These are phyloP conservation scores for Montipora foliosa DNA, from an alignment of 64 coral and sea anemone species.

Conservation along the genomic window DNA sequence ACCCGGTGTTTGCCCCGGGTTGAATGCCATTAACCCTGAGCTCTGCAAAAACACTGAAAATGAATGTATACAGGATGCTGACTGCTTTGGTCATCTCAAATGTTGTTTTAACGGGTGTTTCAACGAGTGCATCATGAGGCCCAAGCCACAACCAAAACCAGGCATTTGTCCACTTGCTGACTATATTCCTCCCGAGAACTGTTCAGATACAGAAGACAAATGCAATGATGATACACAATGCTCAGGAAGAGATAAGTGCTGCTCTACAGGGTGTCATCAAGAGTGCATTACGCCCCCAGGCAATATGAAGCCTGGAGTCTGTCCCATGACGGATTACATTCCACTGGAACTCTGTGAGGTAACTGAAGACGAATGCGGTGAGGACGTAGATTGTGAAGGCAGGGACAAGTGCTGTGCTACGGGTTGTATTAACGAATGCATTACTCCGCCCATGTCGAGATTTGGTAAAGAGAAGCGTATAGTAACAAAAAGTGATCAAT, in stretches of 20 bases:
- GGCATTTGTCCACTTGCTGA: conserved; percentile 56
- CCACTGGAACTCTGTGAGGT: conserved; percentile 21
- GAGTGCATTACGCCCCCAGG: conserved; percentile 65
- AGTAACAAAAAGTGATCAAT: conserved; percentile 16
- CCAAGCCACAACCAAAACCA: conserved; percentile 21
- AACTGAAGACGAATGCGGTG: neutral
- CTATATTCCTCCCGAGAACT: conserved; percentile 39
- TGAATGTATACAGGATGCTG: conserved; percentile 61
- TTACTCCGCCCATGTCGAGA: neutral
- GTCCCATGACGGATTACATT: conserved; percentile 50
- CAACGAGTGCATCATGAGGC: conserved; percentile 44
- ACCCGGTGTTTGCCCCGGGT: conserved; percentile 44
- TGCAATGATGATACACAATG: conserved; percentile 55
- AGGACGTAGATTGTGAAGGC: conserved; percentile 44
- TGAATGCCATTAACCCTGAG: conserved; percentile 10
- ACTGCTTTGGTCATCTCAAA: conserved; percentile 66
- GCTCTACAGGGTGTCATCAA: conserved; percentile 56
- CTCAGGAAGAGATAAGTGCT: conserved; percentile 51
- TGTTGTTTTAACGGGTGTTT: conserved; percentile 64
- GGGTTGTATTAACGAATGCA: conserved; percentile 26
- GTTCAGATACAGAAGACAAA: conserved; percentile 32
- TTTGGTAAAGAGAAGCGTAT: neutral
- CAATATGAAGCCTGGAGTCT: conserved; percentile 36
- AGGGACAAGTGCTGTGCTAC: conserved; percentile 38
- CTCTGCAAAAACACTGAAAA: conserved; percentile 51